Evolutionary conservation across 1,140 invertebrate genomes (phyloP).

Genomic region (Carposina sasakii): DNA sequence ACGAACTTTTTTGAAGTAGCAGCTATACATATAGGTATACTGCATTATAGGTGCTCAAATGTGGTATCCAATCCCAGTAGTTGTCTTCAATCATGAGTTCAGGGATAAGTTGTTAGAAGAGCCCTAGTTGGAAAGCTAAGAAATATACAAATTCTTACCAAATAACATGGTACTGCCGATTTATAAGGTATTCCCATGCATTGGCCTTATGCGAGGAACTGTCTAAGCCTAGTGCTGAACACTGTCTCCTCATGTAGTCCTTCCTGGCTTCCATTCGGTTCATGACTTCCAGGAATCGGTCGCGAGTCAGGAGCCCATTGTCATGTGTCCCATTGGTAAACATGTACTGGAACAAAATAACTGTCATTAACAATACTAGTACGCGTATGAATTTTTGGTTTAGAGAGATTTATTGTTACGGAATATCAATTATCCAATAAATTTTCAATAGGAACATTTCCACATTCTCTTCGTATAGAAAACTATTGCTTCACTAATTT

Average conservation of each 20-base stretch:
- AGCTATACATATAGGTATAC: too few relatives aligned
- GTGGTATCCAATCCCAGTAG: too few relatives aligned
- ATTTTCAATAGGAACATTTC: too few relatives aligned
- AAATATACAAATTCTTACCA: slow-evolving; percentile 75
- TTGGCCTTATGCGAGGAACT: slow-evolving; percentile 68
- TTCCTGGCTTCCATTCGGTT: slow-evolving; percentile 55
- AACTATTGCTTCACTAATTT: too few relatives aligned
- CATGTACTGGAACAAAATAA: slow-evolving; percentile 55
- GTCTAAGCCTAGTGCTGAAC: slow-evolving; percentile 44
- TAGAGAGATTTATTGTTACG: not conserved
- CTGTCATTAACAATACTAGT: too few relatives aligned
- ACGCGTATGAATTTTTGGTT: not conserved
- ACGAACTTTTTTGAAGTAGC: too few relatives aligned
- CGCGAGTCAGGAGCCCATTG: slow-evolving; percentile 45
- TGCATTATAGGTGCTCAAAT: too few relatives aligned
- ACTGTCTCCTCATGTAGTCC: slow-evolving; percentile 44
- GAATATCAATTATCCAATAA: too few relatives aligned
- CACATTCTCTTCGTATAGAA: too few relatives aligned
- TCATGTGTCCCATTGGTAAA: slow-evolving; percentile 57
- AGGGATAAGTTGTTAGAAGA: too few relatives aligned
- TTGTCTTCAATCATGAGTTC: too few relatives aligned
- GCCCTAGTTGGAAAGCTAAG: too few relatives aligned
- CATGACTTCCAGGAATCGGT: slow-evolving; percentile 57
- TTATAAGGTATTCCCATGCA: slow-evolving; percentile 89
- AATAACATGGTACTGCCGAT: slow-evolving; percentile 83